Conservation (phyloP, 2,113 vertebrate species). For the Zapornia atra region DNA sequence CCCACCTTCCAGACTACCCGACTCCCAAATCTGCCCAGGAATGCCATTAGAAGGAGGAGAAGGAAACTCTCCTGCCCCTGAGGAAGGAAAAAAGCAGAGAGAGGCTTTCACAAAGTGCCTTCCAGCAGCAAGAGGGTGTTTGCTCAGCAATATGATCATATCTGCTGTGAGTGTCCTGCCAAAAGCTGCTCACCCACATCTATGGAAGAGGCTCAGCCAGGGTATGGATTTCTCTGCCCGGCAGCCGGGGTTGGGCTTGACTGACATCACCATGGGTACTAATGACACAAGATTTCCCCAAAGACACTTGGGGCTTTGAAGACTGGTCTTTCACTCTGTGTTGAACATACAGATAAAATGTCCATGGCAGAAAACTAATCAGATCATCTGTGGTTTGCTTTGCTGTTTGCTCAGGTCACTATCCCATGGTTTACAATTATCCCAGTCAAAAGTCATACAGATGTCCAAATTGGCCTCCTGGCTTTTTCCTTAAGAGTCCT, state of each 20-base stretch:
- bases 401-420: slow-evolving; percentile 56
- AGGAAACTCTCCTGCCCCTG: neutral
- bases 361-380: slow-evolving; percentile 45
- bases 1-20: neutral
- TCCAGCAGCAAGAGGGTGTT: neutral
- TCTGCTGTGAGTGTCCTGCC: neutral
- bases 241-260: neutral
- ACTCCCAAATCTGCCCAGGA: neutral
- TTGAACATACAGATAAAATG: slow-evolving; percentile 53
- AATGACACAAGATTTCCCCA: slow-evolving; percentile 54
- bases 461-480: slow-evolving; percentile 52
- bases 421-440: slow-evolving; percentile 46
- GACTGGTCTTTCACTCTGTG: slow-evolving; percentile 45
- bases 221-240: slow-evolving; percentile 9
- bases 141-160: neutral
- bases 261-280: slow-evolving; percentile 67
- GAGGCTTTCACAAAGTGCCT: neutral
- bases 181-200: neutral
- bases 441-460: slow-evolving; percentile 37
- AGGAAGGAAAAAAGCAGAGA: neutral
- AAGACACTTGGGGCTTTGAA: slow-evolving; percentile 21
- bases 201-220: neutral
- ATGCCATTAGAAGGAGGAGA: neutral
- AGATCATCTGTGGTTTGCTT: slow-evolving; percentile 58
- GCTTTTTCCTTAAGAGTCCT: slow-evolving; percentile 25